A percentile compares a stretch with the other conserved stretches of the same genome.
phyloP scores from a whole-genome alignment of 2,113 vertebrate genomes.

The Eulemur rufifrons region DNA sequence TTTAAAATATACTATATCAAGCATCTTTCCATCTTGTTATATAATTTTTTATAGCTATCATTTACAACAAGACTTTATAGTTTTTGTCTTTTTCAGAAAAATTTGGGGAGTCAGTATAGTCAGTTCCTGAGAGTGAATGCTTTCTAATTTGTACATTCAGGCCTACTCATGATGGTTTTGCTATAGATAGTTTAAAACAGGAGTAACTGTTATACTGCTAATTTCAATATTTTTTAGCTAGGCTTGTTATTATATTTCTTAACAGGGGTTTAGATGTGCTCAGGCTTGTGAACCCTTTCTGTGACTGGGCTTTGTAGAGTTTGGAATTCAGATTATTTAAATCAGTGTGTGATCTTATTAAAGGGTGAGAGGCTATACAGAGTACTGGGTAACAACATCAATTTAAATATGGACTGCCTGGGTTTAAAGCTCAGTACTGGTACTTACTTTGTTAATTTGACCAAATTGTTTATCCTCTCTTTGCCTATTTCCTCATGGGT shows the following conservation, averaged over 20 bases:
- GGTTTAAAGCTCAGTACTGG: background rate
- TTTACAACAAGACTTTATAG: background rate
- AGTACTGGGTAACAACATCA: background rate
- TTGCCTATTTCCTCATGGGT: background rate
- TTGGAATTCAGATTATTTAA: background rate
- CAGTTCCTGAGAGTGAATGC: background rate
- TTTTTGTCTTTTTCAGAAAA: conserved; percentile 49
- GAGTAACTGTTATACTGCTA: background rate
- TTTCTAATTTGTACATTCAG: background rate
- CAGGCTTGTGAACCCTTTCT: background rate
- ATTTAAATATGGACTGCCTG: background rate
- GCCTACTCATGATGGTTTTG: background rate
- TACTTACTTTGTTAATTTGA: conserved; percentile 15
- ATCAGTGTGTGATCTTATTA: background rate
- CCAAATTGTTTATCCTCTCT: background rate
- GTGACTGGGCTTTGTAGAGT: background rate
- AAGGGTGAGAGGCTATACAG: background rate
- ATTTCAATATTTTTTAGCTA: conserved; percentile 24
- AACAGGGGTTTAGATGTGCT: background rate
- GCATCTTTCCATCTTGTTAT: background rate
- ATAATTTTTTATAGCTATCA: conserved; percentile 50
- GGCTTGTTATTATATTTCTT: background rate
- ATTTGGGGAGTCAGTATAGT: background rate
- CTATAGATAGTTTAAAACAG: conserved; percentile 9
- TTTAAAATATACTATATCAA: conserved; percentile 29